A percentile compares a stretch with the other conserved stretches of the same genome.
These are phyloP conservation scores for Amyelois transitella DNA, from an alignment of 1,140 invertebrate genomes.

Conservation along the genomic window DNA sequence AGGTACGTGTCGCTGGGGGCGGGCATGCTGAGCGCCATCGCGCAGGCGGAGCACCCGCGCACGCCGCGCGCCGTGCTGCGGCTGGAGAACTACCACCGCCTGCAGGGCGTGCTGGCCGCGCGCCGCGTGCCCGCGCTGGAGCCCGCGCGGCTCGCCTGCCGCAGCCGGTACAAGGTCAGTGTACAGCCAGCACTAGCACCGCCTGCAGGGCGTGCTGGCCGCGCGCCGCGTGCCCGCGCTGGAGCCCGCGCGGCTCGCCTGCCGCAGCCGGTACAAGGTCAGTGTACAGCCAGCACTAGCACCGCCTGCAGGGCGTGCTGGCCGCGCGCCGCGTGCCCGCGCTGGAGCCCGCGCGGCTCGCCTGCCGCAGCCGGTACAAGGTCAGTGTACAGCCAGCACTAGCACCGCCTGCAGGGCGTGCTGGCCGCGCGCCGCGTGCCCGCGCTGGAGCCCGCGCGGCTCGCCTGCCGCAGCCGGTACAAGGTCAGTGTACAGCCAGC, in stretches of 20 bases:
- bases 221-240: conserved; percentile 94
- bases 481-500: conserved; percentile 55
- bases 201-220: conserved; percentile 90
- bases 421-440: conserved; percentile 93
- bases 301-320: conserved; percentile 91
- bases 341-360: conserved; percentile 91
- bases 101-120: conserved; percentile 90
- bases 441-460: conserved; percentile 90
- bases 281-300: conserved; percentile 82
- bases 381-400: conserved; percentile 78
- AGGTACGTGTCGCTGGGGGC: conserved; percentile 88
- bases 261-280: conserved; percentile 86
- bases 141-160: conserved; percentile 91
- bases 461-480: conserved; percentile 94
- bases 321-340: conserved; percentile 94
- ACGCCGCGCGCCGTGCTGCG: conserved; percentile 96
- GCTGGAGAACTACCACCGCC: conserved; percentile 97
- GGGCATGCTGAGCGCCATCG: conserved; percentile 89
- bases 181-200: conserved; percentile 91
- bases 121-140: conserved; percentile 95
- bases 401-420: conserved; percentile 93
- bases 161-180: conserved; percentile 86
- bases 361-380: conserved; percentile 90
- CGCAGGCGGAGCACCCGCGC: conserved; percentile 91
- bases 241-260: conserved; percentile 91